Conservation (phyloP, 2,888 invertebrate species). For the Scaptomyza flava region DNA sequence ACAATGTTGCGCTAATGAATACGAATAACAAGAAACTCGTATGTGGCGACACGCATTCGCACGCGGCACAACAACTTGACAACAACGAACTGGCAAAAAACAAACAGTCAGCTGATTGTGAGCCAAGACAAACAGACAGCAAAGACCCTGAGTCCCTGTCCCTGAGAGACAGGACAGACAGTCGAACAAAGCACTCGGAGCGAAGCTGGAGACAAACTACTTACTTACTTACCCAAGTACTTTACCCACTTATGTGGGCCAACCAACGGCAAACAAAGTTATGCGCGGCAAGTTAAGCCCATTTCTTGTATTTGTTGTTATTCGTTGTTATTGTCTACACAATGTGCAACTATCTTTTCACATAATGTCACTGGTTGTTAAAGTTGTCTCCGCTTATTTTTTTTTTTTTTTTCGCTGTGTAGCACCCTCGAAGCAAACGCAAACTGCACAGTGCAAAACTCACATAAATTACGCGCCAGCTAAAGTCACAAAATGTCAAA, state of each 20-base stretch:
- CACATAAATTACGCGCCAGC: slow-evolving; percentile 75
- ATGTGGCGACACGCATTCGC: slow-evolving; percentile 46
- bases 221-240: slow-evolving; percentile 61
- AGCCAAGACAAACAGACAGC: slow-evolving; percentile 15
- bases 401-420: slow-evolving; percentile 12
- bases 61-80: slow-evolving; percentile 49
- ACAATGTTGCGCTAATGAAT: slow-evolving; percentile 73
- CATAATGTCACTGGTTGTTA: slow-evolving; percentile 66
- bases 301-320: slow-evolving; percentile 22
- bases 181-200: slow-evolving; percentile 20
- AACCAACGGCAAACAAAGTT: slow-evolving; percentile 64
- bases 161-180: neutral
- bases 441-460: slow-evolving; percentile 66
- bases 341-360: slow-evolving; percentile 61
- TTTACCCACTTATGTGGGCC: slow-evolving; percentile 70
- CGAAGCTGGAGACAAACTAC: slow-evolving; percentile 49
- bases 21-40: slow-evolving; percentile 65
- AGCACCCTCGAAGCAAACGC: slow-evolving; percentile 50
- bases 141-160: neutral
- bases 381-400: slow-evolving; percentile 33
- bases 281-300: slow-evolving; percentile 69
- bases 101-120: slow-evolving; percentile 49
- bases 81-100: slow-evolving; percentile 38
- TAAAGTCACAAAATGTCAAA: slow-evolving; percentile 77
- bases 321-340: slow-evolving; percentile 53